phyloP scores from a whole-genome alignment of 2,888 invertebrate genomes.

The Resseliella maxima region DNA sequence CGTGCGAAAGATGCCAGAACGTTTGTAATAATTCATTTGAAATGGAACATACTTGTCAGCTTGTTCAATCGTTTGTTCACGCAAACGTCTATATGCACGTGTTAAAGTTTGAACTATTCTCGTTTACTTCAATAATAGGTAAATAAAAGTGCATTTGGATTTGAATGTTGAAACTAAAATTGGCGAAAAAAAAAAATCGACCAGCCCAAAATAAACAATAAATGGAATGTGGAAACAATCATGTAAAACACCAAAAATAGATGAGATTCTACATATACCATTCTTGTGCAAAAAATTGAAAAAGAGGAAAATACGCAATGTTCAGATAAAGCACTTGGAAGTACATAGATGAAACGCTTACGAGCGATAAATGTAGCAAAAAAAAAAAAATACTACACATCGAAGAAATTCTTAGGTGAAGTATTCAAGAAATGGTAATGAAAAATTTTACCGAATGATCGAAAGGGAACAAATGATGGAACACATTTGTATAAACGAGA shows the following conservation, averaged over 20 bases:
- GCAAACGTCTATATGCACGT: background rate
- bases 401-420: background rate
- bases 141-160: slow-evolving; percentile 10
- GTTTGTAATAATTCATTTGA: slow-evolving; percentile 22
- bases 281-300: background rate
- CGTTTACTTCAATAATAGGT: slow-evolving; percentile 15
- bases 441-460: background rate
- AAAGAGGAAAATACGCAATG: no score
- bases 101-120: background rate
- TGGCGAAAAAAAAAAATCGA: background rate
- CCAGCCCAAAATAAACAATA: background rate
- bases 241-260: background rate
- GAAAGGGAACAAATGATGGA: slow-evolving; percentile 38
- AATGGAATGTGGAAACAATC: background rate
- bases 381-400: background rate
- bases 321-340: background rate
- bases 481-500: background rate
- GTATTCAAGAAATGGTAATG: background rate
- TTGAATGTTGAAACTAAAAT: background rate
- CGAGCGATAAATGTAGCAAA: background rate
- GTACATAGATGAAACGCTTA: background rate
- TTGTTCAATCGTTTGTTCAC: no score
- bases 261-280: background rate
- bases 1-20: slow-evolving; percentile 35
- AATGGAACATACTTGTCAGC: background rate